Base-by-base conservation (phyloP, 2,888 invertebrate species). In the Ophion ellenae region DNA sequence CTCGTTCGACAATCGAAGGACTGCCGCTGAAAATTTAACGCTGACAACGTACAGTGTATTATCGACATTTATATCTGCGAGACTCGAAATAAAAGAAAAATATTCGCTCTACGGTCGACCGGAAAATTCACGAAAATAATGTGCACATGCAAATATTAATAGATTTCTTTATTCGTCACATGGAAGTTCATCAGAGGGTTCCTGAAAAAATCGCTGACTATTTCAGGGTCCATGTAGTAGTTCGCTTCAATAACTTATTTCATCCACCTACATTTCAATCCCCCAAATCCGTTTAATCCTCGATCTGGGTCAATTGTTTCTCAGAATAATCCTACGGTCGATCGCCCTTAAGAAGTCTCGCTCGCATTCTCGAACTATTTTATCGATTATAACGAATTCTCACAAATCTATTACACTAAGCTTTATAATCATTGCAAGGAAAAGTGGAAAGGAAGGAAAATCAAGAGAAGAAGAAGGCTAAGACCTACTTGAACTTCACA, bases 221-320 rank as follows among this genome's bases (percentile, higher is more conserved):
- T 36, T 40, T 36, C 11, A 24, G 53, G 20, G 53, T 36, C 5
- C n/a, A n/a, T 36, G 10, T 32, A 57, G 6, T 61, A 20, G 20
- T 10, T 61, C 40, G 32, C 24, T 40, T 63, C 40, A 45, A 63
- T 74, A 63, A 7, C 32, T 74, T 45, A 63, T 14, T 61, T 74
- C 40, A 45, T n/a, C 9, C 47, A 61, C 74, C 63, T 63, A 75
- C 75, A 75, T 81, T 47, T 63, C 66, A 75, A 75, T 81, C 61
- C 45, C 11, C 47, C n/a, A 53, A 47, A 81, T 70, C 36, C 53
- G 75, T 40, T 53, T 81, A 81, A 47, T 40, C 67, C 66, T 20
- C 53, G 9, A 66, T 66, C 20, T 45, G 53, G 45, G 69, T 45
- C 45, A 75, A 81, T 75, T 47, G 63, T 76, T 81, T 81, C 17